Base-by-base conservation (phyloP, 2,888 invertebrate species). In the Neuroscelio doddi region DNA sequence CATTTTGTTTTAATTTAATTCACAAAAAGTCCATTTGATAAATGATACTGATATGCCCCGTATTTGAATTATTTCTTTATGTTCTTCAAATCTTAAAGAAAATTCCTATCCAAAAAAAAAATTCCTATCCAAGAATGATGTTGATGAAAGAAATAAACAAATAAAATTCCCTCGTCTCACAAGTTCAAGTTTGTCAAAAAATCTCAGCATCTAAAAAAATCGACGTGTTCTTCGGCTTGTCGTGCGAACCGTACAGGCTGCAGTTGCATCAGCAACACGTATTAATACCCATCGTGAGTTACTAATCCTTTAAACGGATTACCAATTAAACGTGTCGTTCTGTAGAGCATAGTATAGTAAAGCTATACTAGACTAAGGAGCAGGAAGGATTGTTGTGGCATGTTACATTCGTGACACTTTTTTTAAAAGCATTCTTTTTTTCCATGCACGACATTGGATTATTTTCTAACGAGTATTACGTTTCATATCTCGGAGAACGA, bases 281-380 rank as follows among this genome's bases (percentile, higher is more conserved):
- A 75, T 78, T 81, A 79, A 81, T 77, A 75, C 80, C 79, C 75
- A 75, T 78, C 80, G 74, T 76, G 79, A 79, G 77, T 79, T 78
- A 77, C 81, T 82, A 81, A 83, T 82, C 83, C 81, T 80, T 83
- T 83, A 80, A 83, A 82, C 82, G 81, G 83, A 82, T 83, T 83
- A 82, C 78, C 81, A 83, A 83, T 83, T 82, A 82, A 83, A 83
- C 79, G 76, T 75, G 80, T 80, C 79, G 78, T 71, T 56, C 47
- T 42, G 15, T 47, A 44, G 55, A 55, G 39, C 17, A 39, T n/a
- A n/a, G n/a, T n/a, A n/a, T n/a, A n/a, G n/a, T n/a, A n/a, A n/a
- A 47, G 57, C 2, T 21, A 21, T 21, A 2, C 21, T 21, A 21
- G 21, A 21, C 21, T 2, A 21, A 21, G 21, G 21, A 3, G 21